Base-by-base conservation (phyloP, 2,797 vertebrate genomes). In the Diplodus sargus region DNA sequence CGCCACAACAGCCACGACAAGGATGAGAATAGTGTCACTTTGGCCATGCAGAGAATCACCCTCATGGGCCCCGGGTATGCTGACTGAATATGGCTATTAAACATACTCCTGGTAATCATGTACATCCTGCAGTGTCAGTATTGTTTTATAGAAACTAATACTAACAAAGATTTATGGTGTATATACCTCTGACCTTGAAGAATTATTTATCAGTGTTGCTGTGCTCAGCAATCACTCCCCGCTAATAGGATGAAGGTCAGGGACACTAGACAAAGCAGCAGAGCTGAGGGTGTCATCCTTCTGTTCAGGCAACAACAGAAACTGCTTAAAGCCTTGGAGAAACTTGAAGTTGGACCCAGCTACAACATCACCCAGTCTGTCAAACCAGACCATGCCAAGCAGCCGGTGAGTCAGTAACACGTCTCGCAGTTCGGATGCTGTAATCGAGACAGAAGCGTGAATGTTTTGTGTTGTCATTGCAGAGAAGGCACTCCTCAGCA, bases 261-360 rank as follows among this genome's bases (percentile, higher is more conserved):
- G 51, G 23, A 54, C 39, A 49, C 28, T 10, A 71, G 42, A 77
- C 28, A 39, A 49, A 78, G 61, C 70, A 52, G 14, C 74, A 53
- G 61, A 78, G 34, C 68, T 87, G 62, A 86, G 53, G 22, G 20
- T 85, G 74, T 83, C 23, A 15, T 84, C 43, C 43, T 45, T 90
- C 14, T 95, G 74, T 94, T 91, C 93, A 99, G 98, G 90, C 97
- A 97, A 76, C 96, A 97, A 89, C 96, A 96, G 86, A 96, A 94
- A 81, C 91, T 96, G 76, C 88, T 96, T 77, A 94, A 96, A 85
- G 94, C 91, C 61, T 92, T 97, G 61, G 93, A 91, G 71, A 93
- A 95, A 49, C 89, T 94, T 4, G 96, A 97, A 81, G 85, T 70
- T 49, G 87, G 74, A 62, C 89, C 91, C 28, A 71, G 59, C 47